Percentiles rank a stretch among this genome's conserved stretches.
These are phyloP conservation scores for Eucera pruinosa DNA, from an alignment of 2,888 invertebrate species.

Conservation along the genomic window DNA sequence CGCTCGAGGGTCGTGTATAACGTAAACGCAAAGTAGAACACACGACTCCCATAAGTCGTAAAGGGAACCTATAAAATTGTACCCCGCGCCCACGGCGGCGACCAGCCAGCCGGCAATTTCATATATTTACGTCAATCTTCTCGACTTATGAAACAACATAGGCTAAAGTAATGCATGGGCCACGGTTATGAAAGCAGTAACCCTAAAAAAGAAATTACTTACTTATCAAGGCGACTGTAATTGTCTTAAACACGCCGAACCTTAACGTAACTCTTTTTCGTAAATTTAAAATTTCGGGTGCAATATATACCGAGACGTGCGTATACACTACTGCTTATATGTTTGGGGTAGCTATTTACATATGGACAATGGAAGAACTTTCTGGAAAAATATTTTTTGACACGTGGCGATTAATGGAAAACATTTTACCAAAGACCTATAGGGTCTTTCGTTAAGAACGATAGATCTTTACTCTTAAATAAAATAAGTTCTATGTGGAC, in stretches of 20 bases:
- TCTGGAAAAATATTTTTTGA: too few species aligned
- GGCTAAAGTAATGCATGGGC: conserved; percentile 30
- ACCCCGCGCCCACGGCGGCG: conserved; percentile 46
- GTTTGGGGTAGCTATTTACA: too few species aligned
- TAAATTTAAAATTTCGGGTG: too few species aligned
- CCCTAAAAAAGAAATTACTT: conserved; percentile 32
- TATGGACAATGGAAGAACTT: too few species aligned
- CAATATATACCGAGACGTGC: too few species aligned
- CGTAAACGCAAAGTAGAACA: conserved; percentile 78
- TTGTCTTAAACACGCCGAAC: background rate
- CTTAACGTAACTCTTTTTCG: background rate
- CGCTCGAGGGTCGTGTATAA: conserved; percentile 72
- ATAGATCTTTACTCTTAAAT: too few species aligned
- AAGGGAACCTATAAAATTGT: conserved; percentile 80
- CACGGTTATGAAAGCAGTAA: conserved; percentile 34
- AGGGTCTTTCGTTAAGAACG: too few species aligned
- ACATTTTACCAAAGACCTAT: too few species aligned
- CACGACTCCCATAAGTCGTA: conserved; percentile 80
- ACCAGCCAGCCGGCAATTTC: conserved; percentile 62
- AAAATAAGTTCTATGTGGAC: too few species aligned
- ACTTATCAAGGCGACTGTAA: conserved; percentile 11
- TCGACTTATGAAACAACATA: conserved; percentile 61
- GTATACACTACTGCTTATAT: too few species aligned
- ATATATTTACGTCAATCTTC: conserved; percentile 71
- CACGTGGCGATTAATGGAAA: too few species aligned